Evolutionary conservation across 2,888 invertebrate genomes (phyloP).

Genomic region (Aquatica leii): DNA sequence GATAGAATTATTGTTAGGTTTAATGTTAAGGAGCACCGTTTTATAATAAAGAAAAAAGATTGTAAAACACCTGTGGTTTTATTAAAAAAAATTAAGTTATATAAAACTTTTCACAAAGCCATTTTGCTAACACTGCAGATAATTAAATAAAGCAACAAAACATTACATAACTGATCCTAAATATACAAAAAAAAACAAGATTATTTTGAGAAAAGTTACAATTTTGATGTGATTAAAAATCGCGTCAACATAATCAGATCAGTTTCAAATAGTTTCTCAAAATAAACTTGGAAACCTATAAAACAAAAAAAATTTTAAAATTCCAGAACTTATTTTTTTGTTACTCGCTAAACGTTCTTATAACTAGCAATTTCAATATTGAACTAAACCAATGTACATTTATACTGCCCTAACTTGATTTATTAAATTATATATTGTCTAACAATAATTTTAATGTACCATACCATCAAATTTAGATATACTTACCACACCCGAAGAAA

Average conservation of each 20-base stretch:
- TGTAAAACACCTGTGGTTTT: slow-evolving; percentile 8
- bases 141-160: slow-evolving; percentile 12
- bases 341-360: slow-evolving; percentile 8
- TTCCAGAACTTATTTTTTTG: no score
- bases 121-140: slow-evolving; percentile 11
- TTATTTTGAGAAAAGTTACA: slow-evolving; percentile 7
- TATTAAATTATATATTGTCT: slow-evolving; percentile 11
- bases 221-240: no score
- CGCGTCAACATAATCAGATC: not conserved
- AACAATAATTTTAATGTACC: slow-evolving; percentile 5
- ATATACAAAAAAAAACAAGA: slow-evolving; percentile 1
- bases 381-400: slow-evolving; percentile 10
- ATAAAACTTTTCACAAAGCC: slow-evolving; percentile 11
- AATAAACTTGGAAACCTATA: slow-evolving; percentile 4
- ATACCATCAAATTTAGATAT: slow-evolving; percentile 4
- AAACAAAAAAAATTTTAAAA: not conserved
- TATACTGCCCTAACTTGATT: not conserved
- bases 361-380: slow-evolving; percentile 8
- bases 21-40: not conserved
- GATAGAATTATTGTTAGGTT: no score
- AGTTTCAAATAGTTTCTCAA: slow-evolving; percentile 4
- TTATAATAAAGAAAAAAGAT: not conserved
- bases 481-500: slow-evolving; percentile 11
- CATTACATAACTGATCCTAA: slow-evolving; percentile 8
- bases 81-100: slow-evolving; percentile 8